Evolutionary conservation across 2,888 invertebrate genomes (phyloP).

Genomic region (Eubasilissa splendida): DNA sequence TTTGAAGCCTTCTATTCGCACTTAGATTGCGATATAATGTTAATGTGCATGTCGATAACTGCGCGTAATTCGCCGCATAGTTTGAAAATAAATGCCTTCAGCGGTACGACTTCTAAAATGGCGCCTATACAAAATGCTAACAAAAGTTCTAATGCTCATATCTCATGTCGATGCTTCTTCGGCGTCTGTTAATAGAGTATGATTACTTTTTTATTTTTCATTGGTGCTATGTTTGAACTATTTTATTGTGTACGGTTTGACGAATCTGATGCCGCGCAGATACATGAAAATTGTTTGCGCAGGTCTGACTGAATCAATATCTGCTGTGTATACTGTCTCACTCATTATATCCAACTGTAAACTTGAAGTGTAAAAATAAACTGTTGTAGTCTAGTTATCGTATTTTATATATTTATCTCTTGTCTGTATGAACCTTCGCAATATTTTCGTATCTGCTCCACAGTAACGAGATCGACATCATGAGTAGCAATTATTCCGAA

Average conservation of each 20-base stretch:
- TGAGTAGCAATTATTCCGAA: conserved; percentile 51
- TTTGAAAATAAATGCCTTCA: conserved; percentile 3
- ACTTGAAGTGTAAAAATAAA: conserved; percentile 23
- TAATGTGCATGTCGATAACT: neutral
- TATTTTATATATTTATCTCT: conserved; percentile 36
- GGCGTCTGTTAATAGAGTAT: neutral
- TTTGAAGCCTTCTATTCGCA: neutral
- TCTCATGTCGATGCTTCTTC: neutral
- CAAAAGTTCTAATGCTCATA: neutral
- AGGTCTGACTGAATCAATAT: conserved; percentile 22
- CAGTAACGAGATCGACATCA: conserved; percentile 50
- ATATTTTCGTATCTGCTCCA: conserved; percentile 51
- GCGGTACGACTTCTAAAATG: conserved; percentile 7
- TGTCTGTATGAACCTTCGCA: conserved; percentile 34
- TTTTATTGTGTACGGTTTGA: neutral
- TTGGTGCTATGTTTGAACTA: neutral
- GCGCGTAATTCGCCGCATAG: neutral
- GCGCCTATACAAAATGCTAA: neutral
- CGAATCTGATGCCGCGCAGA: neutral
- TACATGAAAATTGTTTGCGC: conserved; percentile 2
- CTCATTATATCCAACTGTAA: conserved; percentile 16
- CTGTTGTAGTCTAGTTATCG: conserved; percentile 29
- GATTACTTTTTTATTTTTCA: neutral
- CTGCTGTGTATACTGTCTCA: conserved; percentile 14
- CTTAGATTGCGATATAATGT: neutral